phyloP scores from a whole-genome alignment of 2,888 invertebrate species.

The Tricholauxania praeusta region DNA sequence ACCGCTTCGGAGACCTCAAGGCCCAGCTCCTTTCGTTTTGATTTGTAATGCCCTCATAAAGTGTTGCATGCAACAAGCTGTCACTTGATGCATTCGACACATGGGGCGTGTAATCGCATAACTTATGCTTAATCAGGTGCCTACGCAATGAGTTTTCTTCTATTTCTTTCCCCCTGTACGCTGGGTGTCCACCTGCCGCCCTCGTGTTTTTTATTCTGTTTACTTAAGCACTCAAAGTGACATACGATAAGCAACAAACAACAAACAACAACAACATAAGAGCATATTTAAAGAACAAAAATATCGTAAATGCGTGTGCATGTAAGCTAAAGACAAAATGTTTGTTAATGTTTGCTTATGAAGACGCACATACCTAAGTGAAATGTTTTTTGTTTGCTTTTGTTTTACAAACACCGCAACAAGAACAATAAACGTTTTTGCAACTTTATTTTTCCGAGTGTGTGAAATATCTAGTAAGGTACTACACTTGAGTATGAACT shows the following conservation, averaged over 20 bases:
- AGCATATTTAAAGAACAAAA: slow-evolving; percentile 16
- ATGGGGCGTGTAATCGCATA: slow-evolving; percentile 53
- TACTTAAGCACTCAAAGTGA: slow-evolving; percentile 43
- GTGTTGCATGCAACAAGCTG: slow-evolving; percentile 28
- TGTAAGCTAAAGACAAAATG: not conserved
- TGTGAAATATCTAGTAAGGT: slow-evolving; percentile 1
- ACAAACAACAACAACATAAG: slow-evolving; percentile 21
- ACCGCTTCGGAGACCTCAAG: no score
- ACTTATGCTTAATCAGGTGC: slow-evolving; percentile 60
- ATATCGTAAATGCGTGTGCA: not conserved
- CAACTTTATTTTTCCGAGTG: slow-evolving; percentile 22
- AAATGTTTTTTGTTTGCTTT: not conserved
- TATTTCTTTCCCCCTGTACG: slow-evolving; percentile 17
- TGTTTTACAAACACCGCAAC: not conserved
- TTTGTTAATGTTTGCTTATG: slow-evolving; percentile 9
- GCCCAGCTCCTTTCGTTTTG: no score
- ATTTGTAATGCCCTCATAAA: no score
- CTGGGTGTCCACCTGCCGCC: not conserved
- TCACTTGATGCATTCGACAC: slow-evolving; percentile 19
- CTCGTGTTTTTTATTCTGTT: slow-evolving; percentile 30
- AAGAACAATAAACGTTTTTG: slow-evolving; percentile 22
- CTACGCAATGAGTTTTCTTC: slow-evolving; percentile 49
- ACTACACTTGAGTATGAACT: slow-evolving; percentile 15
- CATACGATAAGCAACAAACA: slow-evolving; percentile 40
- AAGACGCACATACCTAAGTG: not conserved